Evolutionary conservation across 2,797 vertebrate species (phyloP), one percentile per base, ranked within the genome.

Genomic region (Rousettus madagascariensis): DNA sequence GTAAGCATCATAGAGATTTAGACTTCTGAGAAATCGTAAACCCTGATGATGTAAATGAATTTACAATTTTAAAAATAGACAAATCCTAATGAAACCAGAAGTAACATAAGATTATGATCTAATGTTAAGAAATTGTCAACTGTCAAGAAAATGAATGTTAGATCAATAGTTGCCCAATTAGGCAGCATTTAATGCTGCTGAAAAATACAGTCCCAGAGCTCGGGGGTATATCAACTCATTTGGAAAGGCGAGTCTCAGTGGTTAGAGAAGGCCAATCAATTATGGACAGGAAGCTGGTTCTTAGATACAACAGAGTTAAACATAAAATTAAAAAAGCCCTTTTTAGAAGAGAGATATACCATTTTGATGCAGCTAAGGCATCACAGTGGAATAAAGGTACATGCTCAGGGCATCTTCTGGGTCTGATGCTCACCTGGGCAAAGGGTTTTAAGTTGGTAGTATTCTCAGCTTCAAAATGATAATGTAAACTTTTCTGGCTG

Each of bases 1-100:
- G 33, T 65, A 46, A 80, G 59, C 24, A 20, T 1, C 0, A 0
- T 43, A 41, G 22, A 33, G 68, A 78, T 22, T 83, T 63, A 91
- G 63, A 75, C 84, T 85, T 89, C 30, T 49, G 28, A 95, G 84
- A 86, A 95, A 51, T 26, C 55, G 75, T 66, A 63, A 95, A 12
- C 28, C 49, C 12, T 57, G 36, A 33, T 3, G 49, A 33, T 3
- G 49, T 91, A 79, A 66, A 65, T 68, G 43, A 88, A 88, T 30
- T 72, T 74, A 33, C 9, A 30, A 1, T 59, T 89, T 95, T 82
- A 77, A 83, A 93, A 78, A 41, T 8, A 89, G 90, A 87, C 28
- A 84, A 57, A 49, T 6, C 17, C 69, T 85, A 77, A 68, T 57
- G 24, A 88, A 84, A 85, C 15, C 30, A 72, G 16, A 63, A 74